Base-by-base conservation (phyloP, 1,140 invertebrate species). In the Nylanderia fulva region DNA sequence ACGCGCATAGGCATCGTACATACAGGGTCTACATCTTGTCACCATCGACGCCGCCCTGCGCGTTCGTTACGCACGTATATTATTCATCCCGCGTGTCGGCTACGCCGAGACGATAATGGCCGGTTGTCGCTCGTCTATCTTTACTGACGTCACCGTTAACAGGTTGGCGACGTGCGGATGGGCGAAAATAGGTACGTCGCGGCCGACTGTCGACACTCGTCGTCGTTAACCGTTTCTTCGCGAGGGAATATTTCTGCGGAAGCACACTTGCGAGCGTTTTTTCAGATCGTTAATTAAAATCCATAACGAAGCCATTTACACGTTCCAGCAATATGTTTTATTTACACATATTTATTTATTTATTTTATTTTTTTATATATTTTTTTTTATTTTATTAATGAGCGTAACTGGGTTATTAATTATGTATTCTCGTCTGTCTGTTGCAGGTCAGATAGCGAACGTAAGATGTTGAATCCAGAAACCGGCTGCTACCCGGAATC, bases 391-490 rank as follows among this genome's bases (percentile, higher is more conserved):
- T 75, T n/a, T n/a, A n/a, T n/a, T n/a, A n/a, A n/a, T n/a, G n/a
- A n/a, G n/a, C n/a, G n/a, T n/a, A n/a, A n/a, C n/a, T n/a, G n/a
- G 2, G 15, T 4, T 9, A 27, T 60, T 42, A 60, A 61, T n/a
- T 2, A 39, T 48, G 9, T 1, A 39, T 60, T 42, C 36, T 18
- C 1, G 11, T 0, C 3, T 88, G 87, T 21, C 79, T 74, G 74
- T 87, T 39, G 5, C 92, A 95, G 94, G 94, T 91, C 94, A 56
- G 94, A 95, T 69, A 94, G 90, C 83, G 94, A 94, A 39, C 93
- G 94, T 74, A 95, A 94, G 92, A 94, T 95, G 94, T 90, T 95
- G 86, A 95, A 93, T 86, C 93, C 93, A 52, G 94, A 94, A 88
- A 92, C 92, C 56, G 91, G 92, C 69, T 94, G 94, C 88, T 95